Conservation (phyloP, 2,888 invertebrate genomes). For the Rhogogaster chlorosoma region DNA sequence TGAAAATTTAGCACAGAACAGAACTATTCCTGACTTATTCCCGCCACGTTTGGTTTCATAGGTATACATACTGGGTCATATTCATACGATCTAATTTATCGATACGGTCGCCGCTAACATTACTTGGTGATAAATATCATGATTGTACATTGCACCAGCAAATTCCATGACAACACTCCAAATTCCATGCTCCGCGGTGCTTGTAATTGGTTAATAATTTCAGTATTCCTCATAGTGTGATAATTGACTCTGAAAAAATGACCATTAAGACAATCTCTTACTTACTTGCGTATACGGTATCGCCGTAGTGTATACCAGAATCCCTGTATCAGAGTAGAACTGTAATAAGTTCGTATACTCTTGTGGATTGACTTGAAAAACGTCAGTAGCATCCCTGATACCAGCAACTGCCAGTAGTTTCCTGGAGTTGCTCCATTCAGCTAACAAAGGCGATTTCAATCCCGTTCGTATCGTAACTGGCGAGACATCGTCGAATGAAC, state of each 20-base stretch:
- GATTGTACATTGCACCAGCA: background rate
- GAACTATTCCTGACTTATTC: background rate
- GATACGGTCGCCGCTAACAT: background rate
- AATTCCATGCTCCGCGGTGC: background rate
- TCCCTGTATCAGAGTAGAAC: conserved; percentile 94
- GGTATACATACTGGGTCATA: background rate
- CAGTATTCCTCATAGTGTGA: background rate
- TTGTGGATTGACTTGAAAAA: conserved; percentile 75
- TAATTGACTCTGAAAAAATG: background rate
- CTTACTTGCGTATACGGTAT: conserved; percentile 88
- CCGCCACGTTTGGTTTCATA: background rate
- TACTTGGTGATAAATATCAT: background rate
- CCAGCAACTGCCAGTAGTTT: conserved; percentile 96
- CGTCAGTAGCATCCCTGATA: conserved; percentile 78
- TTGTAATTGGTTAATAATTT: background rate
- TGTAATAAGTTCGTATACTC: conserved; percentile 91
- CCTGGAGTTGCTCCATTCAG: conserved; percentile 98
- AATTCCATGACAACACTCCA: background rate
- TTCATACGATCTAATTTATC: conserved; percentile 17
- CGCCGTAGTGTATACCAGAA: conserved; percentile 88
- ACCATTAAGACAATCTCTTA: conserved; percentile 20
- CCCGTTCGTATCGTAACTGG: conserved; percentile 92
- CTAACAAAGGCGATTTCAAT: conserved; percentile 89
- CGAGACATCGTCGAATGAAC: conserved; percentile 96
- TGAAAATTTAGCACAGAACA: background rate